phyloP scores from a whole-genome alignment of 2,797 vertebrate genomes.

The Gastrophryne carolinensis region DNA sequence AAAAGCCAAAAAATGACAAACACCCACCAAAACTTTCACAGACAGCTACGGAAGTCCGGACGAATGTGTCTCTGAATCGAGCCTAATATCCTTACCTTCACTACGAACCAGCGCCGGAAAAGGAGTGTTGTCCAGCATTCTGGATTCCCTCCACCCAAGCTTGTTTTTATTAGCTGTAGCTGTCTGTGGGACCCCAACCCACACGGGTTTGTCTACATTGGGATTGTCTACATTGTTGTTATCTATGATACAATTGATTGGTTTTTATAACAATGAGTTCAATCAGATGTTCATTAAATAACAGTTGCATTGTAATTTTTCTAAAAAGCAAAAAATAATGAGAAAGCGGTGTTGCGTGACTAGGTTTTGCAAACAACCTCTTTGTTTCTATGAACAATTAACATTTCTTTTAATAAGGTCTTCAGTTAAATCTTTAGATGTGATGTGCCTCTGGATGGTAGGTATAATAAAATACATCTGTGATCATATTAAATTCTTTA shows the following conservation, averaged over 20 bases:
- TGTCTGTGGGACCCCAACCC: no score
- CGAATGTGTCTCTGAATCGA: no score
- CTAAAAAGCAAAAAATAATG: conserved; percentile 25
- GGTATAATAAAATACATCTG: conserved; percentile 22
- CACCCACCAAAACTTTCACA: no score
- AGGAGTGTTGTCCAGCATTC: no score
- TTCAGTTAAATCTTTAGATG: conserved; percentile 28
- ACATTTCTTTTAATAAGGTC: conserved; percentile 45
- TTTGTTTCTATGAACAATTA: conserved; percentile 46
- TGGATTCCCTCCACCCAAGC: no score
- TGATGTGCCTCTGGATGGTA: not conserved
- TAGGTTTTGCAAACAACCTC: conserved; percentile 11
- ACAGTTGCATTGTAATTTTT: conserved; percentile 37
- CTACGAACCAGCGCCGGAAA: no score
- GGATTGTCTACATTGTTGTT: conserved; percentile 3
- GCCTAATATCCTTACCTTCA: no score
- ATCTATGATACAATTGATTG: conserved; percentile 3
- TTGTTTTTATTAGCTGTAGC: no score
- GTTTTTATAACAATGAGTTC: conserved; percentile 24
- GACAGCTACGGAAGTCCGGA: no score
- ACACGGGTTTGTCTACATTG: no score
- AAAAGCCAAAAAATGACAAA: no score
- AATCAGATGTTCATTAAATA: conserved; percentile 23
- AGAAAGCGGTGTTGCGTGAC: conserved; percentile 33
- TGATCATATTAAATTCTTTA: not conserved